A percentile compares a stretch with the other conserved stretches of the same genome.
phyloP scores from a whole-genome alignment of 2,797 vertebrate genomes.

The Erethizon dorsatum region DNA sequence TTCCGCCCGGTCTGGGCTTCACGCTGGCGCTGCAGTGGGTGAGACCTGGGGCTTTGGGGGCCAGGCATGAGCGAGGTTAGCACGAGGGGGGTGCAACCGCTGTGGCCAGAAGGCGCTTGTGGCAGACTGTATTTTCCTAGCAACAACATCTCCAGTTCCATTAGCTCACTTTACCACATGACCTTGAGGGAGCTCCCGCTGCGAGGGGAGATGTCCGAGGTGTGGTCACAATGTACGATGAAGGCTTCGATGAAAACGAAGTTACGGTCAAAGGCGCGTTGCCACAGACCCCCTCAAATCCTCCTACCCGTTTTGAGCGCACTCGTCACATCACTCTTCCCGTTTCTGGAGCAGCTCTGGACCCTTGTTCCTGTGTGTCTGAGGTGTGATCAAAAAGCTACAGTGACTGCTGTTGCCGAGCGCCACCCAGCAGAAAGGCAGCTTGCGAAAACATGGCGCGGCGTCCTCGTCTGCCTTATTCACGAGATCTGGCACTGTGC shows the following conservation, averaged over 20 bases:
- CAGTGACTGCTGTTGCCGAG: too few species aligned
- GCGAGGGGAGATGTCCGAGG: background rate
- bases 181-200: background rate
- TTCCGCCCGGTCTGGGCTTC: background rate
- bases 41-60: background rate
- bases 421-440: too few species aligned
- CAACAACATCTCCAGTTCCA: background rate
- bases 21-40: background rate
- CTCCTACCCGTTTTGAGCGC: background rate
- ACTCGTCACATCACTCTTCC: background rate
- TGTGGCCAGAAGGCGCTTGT: background rate
- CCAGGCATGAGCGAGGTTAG: background rate
- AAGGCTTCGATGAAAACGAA: background rate
- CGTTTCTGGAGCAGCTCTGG: background rate
- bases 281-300: background rate
- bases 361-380: background rate
- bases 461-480: background rate
- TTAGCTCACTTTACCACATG: background rate
- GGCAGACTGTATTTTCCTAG: background rate
- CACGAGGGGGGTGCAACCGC: background rate
- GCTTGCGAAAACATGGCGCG: accelerated
- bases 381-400: background rate
- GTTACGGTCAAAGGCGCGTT: too few species aligned
- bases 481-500: background rate
- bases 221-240: too few species aligned